Conservation (phyloP, 1,140 invertebrate genomes). For the Drosophila takahashii region DNA sequence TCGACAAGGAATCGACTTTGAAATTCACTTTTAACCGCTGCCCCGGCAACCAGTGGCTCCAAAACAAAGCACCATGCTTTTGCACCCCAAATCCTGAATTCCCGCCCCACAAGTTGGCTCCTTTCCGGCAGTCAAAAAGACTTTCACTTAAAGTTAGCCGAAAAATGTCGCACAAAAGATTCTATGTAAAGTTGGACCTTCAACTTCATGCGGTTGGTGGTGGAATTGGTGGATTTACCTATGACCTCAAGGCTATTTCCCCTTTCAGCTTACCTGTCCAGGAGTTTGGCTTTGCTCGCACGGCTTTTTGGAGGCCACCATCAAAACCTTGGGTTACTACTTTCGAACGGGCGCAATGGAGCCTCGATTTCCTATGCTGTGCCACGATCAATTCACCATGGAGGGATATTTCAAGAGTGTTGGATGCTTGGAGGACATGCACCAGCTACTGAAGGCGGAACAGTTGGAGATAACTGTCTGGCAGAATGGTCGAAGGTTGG, state of each 20-base stretch:
- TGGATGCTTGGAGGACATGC: constrained; percentile 55
- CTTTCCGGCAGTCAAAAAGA: constrained; percentile 6
- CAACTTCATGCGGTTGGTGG: constrained; percentile 71
- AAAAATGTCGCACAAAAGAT: constrained; percentile 64
- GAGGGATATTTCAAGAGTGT: constrained; percentile 77
- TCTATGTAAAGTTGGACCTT: constrained; percentile 62
- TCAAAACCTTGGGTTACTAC: constrained; percentile 80
- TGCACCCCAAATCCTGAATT: constrained; percentile 17
- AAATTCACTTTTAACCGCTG: constrained; percentile 36
- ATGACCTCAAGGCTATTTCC: background rate
- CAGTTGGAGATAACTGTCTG: constrained; percentile 76
- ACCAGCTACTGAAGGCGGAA: constrained; percentile 59
- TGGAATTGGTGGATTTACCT: background rate
- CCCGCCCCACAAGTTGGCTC: constrained; percentile 23
- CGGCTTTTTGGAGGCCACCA: constrained; percentile 75
- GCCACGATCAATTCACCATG: constrained; percentile 79
- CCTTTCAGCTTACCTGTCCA: constrained; percentile 74
- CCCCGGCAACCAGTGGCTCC: constrained; percentile 58
- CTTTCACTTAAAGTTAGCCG: constrained; percentile 23
- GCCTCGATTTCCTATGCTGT: constrained; percentile 76
- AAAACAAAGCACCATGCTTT: constrained; percentile 53
- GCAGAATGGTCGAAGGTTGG: constrained; percentile 77
- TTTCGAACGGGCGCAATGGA: constrained; percentile 82
- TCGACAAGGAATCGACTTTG: constrained; percentile 30
- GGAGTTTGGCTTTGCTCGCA: constrained; percentile 83